Percentiles rank a stretch among this genome's conserved stretches.
Evolutionary conservation across 2,113 vertebrate genomes (phyloP).

Genomic region (Carassius auratus): DNA sequence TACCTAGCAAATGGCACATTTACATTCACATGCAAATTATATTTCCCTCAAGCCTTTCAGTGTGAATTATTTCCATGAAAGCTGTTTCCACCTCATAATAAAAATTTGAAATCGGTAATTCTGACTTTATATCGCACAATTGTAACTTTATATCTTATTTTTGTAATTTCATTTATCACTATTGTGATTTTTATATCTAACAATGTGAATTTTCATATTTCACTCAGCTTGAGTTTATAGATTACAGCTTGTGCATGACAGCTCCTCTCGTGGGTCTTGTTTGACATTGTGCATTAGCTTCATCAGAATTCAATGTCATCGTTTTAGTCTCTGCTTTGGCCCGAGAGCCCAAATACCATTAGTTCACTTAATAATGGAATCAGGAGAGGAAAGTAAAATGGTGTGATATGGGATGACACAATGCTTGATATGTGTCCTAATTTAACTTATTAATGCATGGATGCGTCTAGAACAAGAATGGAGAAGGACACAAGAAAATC

Average conservation of each 20-base stretch:
- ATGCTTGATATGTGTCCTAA: background rate
- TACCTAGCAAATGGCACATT: conserved; percentile 6
- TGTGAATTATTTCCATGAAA: background rate
- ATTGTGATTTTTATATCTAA: background rate
- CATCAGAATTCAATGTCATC: background rate
- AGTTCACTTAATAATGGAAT: conserved; percentile 7
- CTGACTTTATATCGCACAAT: background rate
- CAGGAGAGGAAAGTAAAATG: conserved; percentile 17
- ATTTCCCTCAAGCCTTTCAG: conserved; percentile 25
- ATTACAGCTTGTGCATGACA: background rate
- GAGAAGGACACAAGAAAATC: conserved; percentile 16
- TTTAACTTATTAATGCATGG: conserved; percentile 31
- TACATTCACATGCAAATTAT: conserved; percentile 5
- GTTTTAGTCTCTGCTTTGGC: conserved; percentile 1
- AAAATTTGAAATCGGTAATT: background rate
- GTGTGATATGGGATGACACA: conserved; percentile 8
- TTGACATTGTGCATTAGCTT: background rate
- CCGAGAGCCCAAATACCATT: background rate
- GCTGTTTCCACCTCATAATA: background rate
- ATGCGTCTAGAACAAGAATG: conserved; percentile 21
- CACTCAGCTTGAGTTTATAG: background rate
- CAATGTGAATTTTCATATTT: background rate
- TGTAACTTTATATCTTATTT: background rate
- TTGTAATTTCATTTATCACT: background rate
- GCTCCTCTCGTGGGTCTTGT: background rate